Evolutionary conservation across 2,888 invertebrate genomes (phyloP).

Genomic region (Galeruca laticollis): DNA sequence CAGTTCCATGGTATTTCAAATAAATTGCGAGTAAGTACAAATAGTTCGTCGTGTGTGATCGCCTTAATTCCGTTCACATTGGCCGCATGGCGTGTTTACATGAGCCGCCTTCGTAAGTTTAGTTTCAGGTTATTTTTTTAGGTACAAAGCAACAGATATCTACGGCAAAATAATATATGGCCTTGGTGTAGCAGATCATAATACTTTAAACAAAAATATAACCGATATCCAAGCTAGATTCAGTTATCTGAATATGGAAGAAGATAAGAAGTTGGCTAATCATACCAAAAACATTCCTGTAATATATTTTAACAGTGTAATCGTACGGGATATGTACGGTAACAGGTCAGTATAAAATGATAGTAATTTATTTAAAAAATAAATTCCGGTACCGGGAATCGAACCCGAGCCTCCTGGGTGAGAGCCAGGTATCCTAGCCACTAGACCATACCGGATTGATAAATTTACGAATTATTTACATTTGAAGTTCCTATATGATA

Average conservation of each 20-base stretch:
- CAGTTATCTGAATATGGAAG: slow-evolving; percentile 58
- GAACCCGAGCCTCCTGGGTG: slow-evolving; percentile 74
- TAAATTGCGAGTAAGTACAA: slow-evolving; percentile 68
- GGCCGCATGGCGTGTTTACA: too few relatives aligned
- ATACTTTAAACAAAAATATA: slow-evolving; percentile 55
- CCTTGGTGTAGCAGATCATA: slow-evolving; percentile 63
- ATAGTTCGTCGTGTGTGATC: too few relatives aligned
- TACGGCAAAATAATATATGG: slow-evolving; percentile 60
- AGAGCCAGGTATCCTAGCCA: slow-evolving; percentile 73
- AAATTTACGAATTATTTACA: too few relatives aligned
- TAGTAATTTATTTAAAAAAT: slow-evolving; percentile 52
- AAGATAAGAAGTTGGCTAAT: slow-evolving; percentile 55
- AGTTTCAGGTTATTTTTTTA: too few relatives aligned
- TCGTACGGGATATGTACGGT: slow-evolving; percentile 63
- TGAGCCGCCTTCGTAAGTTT: too few relatives aligned
- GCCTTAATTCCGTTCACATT: too few relatives aligned
- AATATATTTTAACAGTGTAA: slow-evolving; percentile 60
- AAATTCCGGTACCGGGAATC: slow-evolving; percentile 71
- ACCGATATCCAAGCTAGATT: slow-evolving; percentile 59
- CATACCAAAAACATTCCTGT: slow-evolving; percentile 45
- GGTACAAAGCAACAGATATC: slow-evolving; percentile 58
- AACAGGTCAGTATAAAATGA: slow-evolving; percentile 62
- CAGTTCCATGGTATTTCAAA: slow-evolving; percentile 64
- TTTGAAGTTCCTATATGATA: too few relatives aligned
- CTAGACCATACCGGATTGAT: slow-evolving; percentile 69